Conservation (phyloP, 30 jellyfish, hydroid and myxozoan genomes). For the Chrysaora quinquecirrha region DNA sequence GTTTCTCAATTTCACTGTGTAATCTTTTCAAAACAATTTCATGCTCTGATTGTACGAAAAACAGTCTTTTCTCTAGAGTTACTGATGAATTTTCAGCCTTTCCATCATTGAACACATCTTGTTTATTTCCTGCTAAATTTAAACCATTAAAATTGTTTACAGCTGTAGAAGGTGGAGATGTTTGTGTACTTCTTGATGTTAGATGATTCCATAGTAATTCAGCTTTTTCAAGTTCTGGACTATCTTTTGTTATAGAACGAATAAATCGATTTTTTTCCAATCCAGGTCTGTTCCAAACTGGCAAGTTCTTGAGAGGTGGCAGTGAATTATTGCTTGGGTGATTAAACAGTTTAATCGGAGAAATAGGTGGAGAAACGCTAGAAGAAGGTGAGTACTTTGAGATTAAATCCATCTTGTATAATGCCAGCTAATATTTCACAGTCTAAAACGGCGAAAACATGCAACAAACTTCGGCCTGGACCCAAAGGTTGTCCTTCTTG, state of each 20-base stretch:
- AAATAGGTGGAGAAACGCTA: slow-evolving; percentile 78
- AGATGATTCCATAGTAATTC: slow-evolving; percentile 24
- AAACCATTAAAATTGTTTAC: not conserved
- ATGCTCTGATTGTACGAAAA: slow-evolving; percentile 69
- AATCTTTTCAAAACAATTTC: slow-evolving; percentile 55
- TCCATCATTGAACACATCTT: not conserved
- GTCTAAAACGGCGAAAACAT: no score
- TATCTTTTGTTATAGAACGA: slow-evolving; percentile 69
- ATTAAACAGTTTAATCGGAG: slow-evolving; percentile 59
- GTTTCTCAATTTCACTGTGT: slow-evolving; percentile 41
- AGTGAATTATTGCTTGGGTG: slow-evolving; percentile 25
- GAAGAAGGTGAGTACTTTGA: slow-evolving; percentile 66
- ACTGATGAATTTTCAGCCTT: not conserved
- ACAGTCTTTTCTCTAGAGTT: slow-evolving; percentile 46
- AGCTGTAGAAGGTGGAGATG: slow-evolving; percentile 63
- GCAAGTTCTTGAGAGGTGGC: slow-evolving; percentile 73
- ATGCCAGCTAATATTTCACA: no score
- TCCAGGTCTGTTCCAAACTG: slow-evolving; percentile 73
- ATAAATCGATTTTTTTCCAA: slow-evolving; percentile 56
- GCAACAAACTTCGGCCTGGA: not conserved
- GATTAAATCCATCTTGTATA: slow-evolving; percentile 52
- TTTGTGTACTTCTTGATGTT: slow-evolving; percentile 59
- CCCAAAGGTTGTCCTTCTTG: not conserved
- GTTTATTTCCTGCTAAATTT: not conserved
- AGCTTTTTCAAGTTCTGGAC: slow-evolving; percentile 51